These are phyloP conservation scores for Euplexia lucipara DNA, from an alignment of 2,888 invertebrate genomes.

Conservation along the genomic window DNA sequence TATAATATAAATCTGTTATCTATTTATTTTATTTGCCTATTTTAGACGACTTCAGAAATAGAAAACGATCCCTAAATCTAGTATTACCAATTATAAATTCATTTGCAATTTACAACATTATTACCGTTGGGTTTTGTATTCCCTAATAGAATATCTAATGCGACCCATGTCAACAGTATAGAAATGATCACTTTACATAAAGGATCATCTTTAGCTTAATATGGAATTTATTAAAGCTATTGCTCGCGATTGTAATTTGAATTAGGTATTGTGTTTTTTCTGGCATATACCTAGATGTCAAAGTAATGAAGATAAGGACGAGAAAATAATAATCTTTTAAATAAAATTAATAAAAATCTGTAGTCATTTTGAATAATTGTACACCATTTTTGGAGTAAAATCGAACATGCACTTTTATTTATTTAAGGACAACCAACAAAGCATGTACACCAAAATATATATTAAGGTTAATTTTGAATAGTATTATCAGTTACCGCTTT, in stretches of 20 bases:
- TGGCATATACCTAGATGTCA: no score
- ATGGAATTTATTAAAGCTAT: constrained; percentile 24
- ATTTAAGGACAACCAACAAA: no score
- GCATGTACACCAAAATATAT: no score
- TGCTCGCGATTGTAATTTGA: constrained; percentile 11
- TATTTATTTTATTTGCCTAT: constrained; percentile 1
- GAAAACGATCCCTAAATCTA: constrained; percentile 23
- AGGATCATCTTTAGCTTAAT: constrained; percentile 20
- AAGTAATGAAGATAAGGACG: no score
- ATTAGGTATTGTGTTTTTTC: constrained; percentile 1
- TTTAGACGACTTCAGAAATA: background rate
- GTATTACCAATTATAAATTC: constrained; percentile 49
- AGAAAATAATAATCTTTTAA: no score
- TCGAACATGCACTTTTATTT: no score
- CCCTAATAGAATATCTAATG: constrained; percentile 53
- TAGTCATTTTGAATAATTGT: no score
- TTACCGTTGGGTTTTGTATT: constrained; percentile 36
- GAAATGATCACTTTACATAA: constrained; percentile 45
- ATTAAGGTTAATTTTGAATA: no score
- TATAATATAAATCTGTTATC: background rate
- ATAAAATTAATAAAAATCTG: no score
- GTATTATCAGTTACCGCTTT: background rate
- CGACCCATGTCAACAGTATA: constrained; percentile 21
- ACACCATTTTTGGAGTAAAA: no score
- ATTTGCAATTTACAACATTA: constrained; percentile 39